Evolutionary conservation across 2,797 vertebrate species (phyloP).

Genomic region (Cirrhinus mrigala): DNA sequence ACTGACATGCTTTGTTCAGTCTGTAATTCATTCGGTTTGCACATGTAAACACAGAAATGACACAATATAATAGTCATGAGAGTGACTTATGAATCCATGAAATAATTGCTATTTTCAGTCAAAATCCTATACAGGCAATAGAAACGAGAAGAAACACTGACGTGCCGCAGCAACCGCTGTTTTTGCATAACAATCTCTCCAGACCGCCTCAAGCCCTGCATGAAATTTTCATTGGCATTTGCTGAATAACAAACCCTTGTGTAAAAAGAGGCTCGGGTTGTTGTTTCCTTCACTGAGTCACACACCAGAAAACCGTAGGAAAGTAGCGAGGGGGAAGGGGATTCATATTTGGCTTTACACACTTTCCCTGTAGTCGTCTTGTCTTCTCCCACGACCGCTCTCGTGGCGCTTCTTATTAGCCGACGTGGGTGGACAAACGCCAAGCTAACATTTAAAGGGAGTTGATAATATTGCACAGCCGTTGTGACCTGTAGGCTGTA

Average conservation of each 20-base stretch:
- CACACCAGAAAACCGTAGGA: constrained; percentile 14
- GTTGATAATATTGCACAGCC: constrained; percentile 32
- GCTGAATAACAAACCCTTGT: constrained; percentile 44
- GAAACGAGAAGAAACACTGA: constrained; percentile 25
- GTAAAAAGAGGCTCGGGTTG: constrained; percentile 41
- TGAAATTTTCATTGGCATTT: constrained; percentile 58
- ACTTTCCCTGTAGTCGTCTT: constrained; percentile 20
- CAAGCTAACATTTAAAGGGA: constrained; percentile 7
- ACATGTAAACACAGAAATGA: constrained; percentile 8
- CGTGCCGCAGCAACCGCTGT: constrained; percentile 22
- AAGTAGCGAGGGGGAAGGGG: neutral
- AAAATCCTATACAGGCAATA: constrained; percentile 2
- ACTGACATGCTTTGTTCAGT: neutral
- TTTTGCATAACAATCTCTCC: constrained; percentile 52
- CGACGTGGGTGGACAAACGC: constrained; percentile 7
- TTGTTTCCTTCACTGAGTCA: constrained; percentile 47
- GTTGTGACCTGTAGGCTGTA: constrained; percentile 11
- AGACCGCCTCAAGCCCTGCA: constrained; percentile 47
- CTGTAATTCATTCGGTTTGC: constrained; percentile 23
- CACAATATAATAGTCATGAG: constrained; percentile 16
- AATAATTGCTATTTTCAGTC: neutral
- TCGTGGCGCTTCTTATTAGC: constrained; percentile 7
- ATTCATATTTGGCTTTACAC: constrained; percentile 16
- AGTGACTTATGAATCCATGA: constrained; percentile 32
- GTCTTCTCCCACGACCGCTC: neutral